Evolutionary conservation across 2,113 vertebrate genomes (phyloP).

Genomic region (Colaptes auratus): DNA sequence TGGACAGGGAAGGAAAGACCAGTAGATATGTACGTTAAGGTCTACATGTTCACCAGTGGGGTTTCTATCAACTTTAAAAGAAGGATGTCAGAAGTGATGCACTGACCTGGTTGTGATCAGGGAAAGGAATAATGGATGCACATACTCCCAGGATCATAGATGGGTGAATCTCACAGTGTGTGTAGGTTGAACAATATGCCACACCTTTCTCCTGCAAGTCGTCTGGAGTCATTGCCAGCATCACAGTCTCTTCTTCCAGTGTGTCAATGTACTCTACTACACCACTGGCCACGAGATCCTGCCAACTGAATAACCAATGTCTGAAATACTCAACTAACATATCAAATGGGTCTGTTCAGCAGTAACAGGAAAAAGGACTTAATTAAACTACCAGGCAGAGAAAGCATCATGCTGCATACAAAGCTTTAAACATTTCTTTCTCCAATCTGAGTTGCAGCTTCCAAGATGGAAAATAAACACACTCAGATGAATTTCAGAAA

Average conservation of each 20-base stretch:
- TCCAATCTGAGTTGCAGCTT: not conserved
- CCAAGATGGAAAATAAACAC: not conserved
- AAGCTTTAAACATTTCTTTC: not conserved
- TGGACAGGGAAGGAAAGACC: conserved; percentile 43
- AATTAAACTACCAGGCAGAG: not conserved
- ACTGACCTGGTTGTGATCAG: conserved; percentile 97
- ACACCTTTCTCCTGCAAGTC: conserved; percentile 98
- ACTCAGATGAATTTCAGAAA: not conserved
- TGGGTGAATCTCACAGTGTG: conserved; percentile 97
- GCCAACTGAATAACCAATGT: conserved; percentile 83
- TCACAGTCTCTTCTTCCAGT: conserved; percentile 96
- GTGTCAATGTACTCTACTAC: conserved; percentile 99
- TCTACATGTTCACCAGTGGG: not conserved
- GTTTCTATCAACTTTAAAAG: not conserved
- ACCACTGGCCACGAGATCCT: conserved; percentile 96
- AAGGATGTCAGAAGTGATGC: not conserved
- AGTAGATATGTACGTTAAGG: not conserved
- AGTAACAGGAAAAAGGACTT: not conserved
- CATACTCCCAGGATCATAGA: conserved; percentile 99
- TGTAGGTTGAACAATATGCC: conserved; percentile 97
- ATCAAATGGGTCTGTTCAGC: not conserved
- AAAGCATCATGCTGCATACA: not conserved
- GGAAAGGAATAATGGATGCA: conserved; percentile 98
- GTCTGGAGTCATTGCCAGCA: conserved; percentile 98
- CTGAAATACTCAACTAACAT: not conserved